phyloP scores from a whole-genome alignment of 2,888 invertebrate species.

The Congeria kusceri region DNA sequence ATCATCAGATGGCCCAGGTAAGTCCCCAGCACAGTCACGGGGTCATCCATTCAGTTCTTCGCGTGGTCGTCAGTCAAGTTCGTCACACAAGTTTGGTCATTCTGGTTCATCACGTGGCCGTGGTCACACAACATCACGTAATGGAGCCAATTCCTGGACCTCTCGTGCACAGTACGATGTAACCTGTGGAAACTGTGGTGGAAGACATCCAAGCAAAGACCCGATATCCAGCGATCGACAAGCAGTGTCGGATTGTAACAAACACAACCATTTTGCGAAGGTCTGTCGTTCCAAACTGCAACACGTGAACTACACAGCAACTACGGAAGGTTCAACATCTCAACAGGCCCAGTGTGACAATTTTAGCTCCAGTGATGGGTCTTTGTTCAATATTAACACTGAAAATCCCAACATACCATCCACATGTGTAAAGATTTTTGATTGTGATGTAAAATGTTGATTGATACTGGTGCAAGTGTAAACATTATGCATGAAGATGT shows the following conservation, averaged over 20 bases:
- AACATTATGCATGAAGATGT: constrained; percentile 26
- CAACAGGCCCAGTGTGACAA: neutral
- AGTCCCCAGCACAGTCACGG: neutral
- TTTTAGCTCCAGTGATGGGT: constrained; percentile 31
- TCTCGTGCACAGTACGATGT: neutral
- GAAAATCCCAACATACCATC: constrained; percentile 27
- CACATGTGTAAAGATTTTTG: constrained; percentile 11
- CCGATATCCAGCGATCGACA: constrained; percentile 21
- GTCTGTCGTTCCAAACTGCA: constrained; percentile 16
- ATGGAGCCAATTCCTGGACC: neutral
- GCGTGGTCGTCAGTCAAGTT: neutral
- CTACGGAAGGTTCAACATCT: neutral
- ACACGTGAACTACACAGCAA: neutral
- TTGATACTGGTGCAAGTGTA: constrained; percentile 44
- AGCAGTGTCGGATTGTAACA: constrained; percentile 25
- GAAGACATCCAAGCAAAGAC: constrained; percentile 10
- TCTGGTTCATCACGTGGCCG: neutral
- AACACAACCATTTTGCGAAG: constrained; percentile 24
- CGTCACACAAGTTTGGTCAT: neutral
- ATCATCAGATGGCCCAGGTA: no score
- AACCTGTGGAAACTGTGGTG: no score
- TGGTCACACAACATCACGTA: neutral
- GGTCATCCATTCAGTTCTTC: neutral
- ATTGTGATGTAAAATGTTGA: constrained; percentile 18
- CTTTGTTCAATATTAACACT: constrained; percentile 27